Conservation (phyloP, 2,113 vertebrate species). For the Caranx ignobilis region DNA sequence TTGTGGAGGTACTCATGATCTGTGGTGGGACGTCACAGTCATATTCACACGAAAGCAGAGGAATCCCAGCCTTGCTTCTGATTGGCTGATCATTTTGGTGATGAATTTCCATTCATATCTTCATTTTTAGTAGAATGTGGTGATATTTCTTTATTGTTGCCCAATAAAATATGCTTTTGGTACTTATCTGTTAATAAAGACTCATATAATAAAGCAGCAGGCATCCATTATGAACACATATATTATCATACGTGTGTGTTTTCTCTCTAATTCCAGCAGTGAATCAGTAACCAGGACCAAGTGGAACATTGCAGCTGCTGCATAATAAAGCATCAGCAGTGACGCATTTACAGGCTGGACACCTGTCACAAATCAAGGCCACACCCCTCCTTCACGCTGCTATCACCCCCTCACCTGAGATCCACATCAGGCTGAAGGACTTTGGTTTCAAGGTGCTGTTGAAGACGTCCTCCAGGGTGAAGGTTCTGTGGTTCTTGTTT, state of each 20-base stretch:
- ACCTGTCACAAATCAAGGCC: neutral
- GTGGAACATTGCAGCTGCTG: neutral
- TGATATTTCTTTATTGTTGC: too few relatives aligned
- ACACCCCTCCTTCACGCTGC: neutral
- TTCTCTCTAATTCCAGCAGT: neutral
- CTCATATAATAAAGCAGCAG: too few relatives aligned
- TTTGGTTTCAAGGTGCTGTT: constrained; percentile 87
- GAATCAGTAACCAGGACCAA: constrained; percentile 35
- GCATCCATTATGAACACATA: too few relatives aligned
- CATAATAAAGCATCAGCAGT: neutral
- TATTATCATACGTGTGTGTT: too few relatives aligned
- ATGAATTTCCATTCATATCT: too few relatives aligned
- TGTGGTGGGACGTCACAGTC: constrained; percentile 28
- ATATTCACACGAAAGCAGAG: too few relatives aligned
- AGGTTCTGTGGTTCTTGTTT: constrained; percentile 52
- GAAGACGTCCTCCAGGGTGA: constrained; percentile 91
- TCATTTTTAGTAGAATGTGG: too few relatives aligned
- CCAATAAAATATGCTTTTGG: too few relatives aligned
- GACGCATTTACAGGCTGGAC: constrained; percentile 5
- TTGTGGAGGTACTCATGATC: constrained; percentile 80
- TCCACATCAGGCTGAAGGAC: constrained; percentile 90
- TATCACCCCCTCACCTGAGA: constrained; percentile 87
- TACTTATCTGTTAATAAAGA: too few relatives aligned
- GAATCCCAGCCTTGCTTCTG: too few relatives aligned
- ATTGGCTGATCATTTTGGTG: too few relatives aligned